Conservation (phyloP, 2,888 invertebrate species). For the Tetropium fuscum region DNA sequence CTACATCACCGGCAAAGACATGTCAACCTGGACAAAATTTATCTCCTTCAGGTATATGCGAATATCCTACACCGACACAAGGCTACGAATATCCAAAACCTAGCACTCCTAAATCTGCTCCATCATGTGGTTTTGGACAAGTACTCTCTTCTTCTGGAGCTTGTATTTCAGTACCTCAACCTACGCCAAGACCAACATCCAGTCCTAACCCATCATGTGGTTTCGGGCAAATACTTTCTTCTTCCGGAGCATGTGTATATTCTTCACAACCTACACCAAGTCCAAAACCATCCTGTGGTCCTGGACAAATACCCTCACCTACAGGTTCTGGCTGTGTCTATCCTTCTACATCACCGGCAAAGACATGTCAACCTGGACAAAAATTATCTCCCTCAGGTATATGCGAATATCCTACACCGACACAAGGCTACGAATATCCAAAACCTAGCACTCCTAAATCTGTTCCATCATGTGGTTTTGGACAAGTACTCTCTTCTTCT, state of each 20-base stretch:
- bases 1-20: background rate
- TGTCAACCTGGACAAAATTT: conserved; percentile 33
- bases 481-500: conserved; percentile 24
- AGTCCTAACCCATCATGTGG: conserved; percentile 1
- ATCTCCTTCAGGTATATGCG: conserved; percentile 27
- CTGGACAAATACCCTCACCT: conserved; percentile 34
- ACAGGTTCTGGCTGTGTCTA: conserved; percentile 37
- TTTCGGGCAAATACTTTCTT: background rate
- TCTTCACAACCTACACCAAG: conserved; percentile 8
- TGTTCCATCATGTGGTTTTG: conserved; percentile 19
- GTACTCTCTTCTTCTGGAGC: conserved; percentile 40
- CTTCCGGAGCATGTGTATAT: background rate
- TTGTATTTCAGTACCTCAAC: background rate
- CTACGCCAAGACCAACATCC: background rate
- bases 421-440: conserved; percentile 34
- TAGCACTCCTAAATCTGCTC: background rate
- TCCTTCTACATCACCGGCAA: conserved; percentile 6
- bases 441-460: conserved; percentile 22
- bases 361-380: conserved; percentile 31
- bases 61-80: conserved; percentile 20
- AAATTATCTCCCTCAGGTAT: conserved; percentile 32
- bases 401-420: conserved; percentile 21
- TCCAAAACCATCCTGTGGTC: conserved; percentile 1
- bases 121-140: conserved; percentile 62
- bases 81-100: conserved; percentile 5